Base-by-base conservation (phyloP, 2,888 invertebrate genomes). In the Cetonia aurata region DNA sequence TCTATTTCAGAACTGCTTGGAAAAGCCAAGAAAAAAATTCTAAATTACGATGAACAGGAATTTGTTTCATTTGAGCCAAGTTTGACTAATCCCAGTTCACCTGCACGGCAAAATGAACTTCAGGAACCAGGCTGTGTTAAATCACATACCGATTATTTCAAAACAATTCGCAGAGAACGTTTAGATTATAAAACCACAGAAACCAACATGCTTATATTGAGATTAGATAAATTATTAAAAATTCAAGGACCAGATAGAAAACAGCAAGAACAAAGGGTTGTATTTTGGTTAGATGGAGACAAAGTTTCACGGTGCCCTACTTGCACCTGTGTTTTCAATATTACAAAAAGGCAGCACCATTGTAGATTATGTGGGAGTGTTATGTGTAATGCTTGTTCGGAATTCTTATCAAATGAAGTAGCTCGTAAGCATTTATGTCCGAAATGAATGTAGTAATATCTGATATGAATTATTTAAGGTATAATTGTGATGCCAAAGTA, bases 331-430 rank as follows among this genome's bases (percentile, higher is more conserved):
- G 88, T 91, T 55, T 99, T 99, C 84, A 93, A 93, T 79, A 85
- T 97, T 70, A 92, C 96, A 0, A 87, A 96, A 71, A 87, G 99
- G 74, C 95, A 97, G 83, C 99, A 99, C 85, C 99, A 99, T 85
- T 99, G 99, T 81, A 88, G 98, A 73, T 88, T 99, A 3, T 99
- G 96, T 83, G 98, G 98, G 0, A 93, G 94, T 69, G 92, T 98
- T 72, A 92, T 98, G 88, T 98, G 98, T 82, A 90, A 95, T 81
- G 92, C 93, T 77, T 98, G 98, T 83, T 97, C 97, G 0, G 86
- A 91, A 78, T 97, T 96, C 84, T 86, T 98, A 76, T 89, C 93
- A 53, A 86, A 94, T 74, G 88, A 90, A 76, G 89, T 90, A 83
- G 97, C 96, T 75, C 88, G 94, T 94, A 86, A 86, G 91, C 84